Conservation (phyloP, 2,797 vertebrate species). For the Thalassophryne amazonica region DNA sequence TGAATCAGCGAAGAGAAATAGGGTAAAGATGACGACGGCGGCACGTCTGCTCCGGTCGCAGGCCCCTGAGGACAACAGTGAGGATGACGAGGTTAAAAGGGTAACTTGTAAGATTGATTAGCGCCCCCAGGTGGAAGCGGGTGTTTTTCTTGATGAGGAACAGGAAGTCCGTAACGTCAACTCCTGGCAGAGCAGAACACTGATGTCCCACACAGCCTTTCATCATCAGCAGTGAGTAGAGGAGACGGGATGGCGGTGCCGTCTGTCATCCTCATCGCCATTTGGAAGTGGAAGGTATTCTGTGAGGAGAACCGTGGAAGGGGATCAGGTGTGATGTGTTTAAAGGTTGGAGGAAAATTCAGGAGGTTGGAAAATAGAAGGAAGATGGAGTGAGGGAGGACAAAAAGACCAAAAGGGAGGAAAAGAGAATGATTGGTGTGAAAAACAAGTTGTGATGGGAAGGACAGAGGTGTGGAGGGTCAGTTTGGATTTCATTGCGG, state of each 20-base stretch:
- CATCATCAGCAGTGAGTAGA: conserved; percentile 90
- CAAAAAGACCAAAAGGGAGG: not conserved
- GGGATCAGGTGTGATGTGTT: not conserved
- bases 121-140: conserved; percentile 86
- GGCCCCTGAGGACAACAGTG: conserved; percentile 22
- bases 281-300: conserved; percentile 96
- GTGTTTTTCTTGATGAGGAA: conserved; percentile 87
- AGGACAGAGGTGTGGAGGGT: conserved; percentile 1
- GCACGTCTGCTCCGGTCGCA: conserved; percentile 41
- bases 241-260: conserved; percentile 81
- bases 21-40: conserved; percentile 49
- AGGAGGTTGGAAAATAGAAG: not conserved
- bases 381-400: too few relatives aligned
- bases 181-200: conserved; percentile 91
- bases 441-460: conserved; percentile 12
- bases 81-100: conserved; percentile 16
- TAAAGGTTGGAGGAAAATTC: not conserved
- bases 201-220: conserved; percentile 98
- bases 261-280: conserved; percentile 84
- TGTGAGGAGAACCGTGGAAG: conserved; percentile 55
- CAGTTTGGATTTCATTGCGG: conserved; percentile 17
- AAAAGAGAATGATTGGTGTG: conserved; percentile 3
- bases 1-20: conserved; percentile 33
- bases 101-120: conserved; percentile 87
- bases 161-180: conserved; percentile 91